Evolutionary conservation across 2,113 vertebrate species (phyloP).

Genomic region (Hipposideros armiger): DNA sequence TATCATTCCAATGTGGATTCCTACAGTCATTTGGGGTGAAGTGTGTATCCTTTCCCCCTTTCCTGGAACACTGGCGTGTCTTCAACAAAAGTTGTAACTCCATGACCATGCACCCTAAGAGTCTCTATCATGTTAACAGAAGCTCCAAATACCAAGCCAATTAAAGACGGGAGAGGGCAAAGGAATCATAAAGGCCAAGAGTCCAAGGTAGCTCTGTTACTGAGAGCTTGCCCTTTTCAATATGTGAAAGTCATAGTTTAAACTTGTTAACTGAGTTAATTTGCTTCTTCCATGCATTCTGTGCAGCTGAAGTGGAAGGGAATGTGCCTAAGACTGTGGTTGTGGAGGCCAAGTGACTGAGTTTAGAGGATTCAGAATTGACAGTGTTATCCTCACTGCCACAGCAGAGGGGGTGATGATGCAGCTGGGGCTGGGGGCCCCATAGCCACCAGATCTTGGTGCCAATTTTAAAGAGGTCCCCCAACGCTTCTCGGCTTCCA

Average conservation of each 20-base stretch:
- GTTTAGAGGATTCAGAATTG: slow-evolving; percentile 85
- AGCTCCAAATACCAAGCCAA: slow-evolving; percentile 86
- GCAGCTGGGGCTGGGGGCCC: slow-evolving; percentile 87
- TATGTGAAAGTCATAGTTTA: slow-evolving; percentile 91
- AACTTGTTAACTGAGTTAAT: slow-evolving; percentile 90
- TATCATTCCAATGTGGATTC: slow-evolving; percentile 83
- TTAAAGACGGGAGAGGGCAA: slow-evolving; percentile 85
- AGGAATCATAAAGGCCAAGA: slow-evolving; percentile 83
- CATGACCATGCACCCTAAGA: slow-evolving; percentile 85
- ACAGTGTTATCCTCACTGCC: slow-evolving; percentile 83
- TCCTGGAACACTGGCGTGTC: slow-evolving; percentile 86
- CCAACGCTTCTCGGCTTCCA: slow-evolving; percentile 93
- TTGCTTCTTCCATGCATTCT: slow-evolving; percentile 91
- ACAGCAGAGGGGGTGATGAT: slow-evolving; percentile 85
- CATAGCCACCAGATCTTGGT: slow-evolving; percentile 92
- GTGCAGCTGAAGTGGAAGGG: slow-evolving; percentile 91
- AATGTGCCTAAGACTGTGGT: slow-evolving; percentile 93
- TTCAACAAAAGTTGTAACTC: slow-evolving; percentile 81
- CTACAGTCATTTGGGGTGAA: slow-evolving; percentile 83
- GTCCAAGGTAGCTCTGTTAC: slow-evolving; percentile 86
- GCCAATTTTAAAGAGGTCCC: slow-evolving; percentile 91
- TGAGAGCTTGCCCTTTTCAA: slow-evolving; percentile 93
- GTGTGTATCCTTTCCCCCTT: slow-evolving; percentile 73
- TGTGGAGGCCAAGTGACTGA: slow-evolving; percentile 91
- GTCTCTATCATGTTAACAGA: slow-evolving; percentile 86